phyloP scores from a whole-genome alignment of 2,797 vertebrate genomes.

The Crocidura indochinensis region DNA sequence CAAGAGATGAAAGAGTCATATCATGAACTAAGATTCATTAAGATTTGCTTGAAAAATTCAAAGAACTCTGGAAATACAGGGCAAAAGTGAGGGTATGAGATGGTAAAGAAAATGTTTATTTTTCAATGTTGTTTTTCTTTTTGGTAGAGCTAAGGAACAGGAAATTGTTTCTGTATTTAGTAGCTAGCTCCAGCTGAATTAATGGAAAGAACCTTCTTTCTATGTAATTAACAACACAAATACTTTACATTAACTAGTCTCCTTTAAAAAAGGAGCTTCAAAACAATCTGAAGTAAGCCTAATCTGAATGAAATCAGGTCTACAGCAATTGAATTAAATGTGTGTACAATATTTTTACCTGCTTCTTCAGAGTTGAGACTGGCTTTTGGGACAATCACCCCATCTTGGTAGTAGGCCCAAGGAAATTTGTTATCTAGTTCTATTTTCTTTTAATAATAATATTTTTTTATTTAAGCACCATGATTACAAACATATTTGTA shows the following conservation, averaged over 20 bases:
- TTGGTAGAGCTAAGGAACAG: neutral
- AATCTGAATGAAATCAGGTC: neutral
- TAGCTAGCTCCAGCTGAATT: neutral
- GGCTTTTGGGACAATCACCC: too few species aligned
- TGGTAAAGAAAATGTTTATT: too few species aligned
- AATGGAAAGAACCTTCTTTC: slow-evolving; percentile 20
- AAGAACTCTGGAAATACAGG: neutral
- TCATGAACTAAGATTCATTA: neutral
- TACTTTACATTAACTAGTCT: neutral
- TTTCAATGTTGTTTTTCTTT: too few species aligned
- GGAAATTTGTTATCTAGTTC: too few species aligned
- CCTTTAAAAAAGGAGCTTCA: neutral
- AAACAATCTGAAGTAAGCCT: neutral
- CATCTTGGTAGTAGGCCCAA: too few species aligned
- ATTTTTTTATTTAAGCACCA: too few species aligned
- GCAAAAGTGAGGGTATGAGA: neutral
- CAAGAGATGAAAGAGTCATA: neutral
- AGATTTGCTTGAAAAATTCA: neutral
- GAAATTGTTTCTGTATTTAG: neutral
- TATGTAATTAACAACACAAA: slow-evolving; percentile 28
- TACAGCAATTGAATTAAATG: neutral
- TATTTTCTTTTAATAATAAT: too few species aligned
- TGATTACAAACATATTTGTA: too few species aligned
- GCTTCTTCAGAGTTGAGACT: too few species aligned
- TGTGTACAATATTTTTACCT: too few species aligned